phyloP scores from a whole-genome alignment of 2,113 vertebrate genomes.

The Argyrosomus japonicus region DNA sequence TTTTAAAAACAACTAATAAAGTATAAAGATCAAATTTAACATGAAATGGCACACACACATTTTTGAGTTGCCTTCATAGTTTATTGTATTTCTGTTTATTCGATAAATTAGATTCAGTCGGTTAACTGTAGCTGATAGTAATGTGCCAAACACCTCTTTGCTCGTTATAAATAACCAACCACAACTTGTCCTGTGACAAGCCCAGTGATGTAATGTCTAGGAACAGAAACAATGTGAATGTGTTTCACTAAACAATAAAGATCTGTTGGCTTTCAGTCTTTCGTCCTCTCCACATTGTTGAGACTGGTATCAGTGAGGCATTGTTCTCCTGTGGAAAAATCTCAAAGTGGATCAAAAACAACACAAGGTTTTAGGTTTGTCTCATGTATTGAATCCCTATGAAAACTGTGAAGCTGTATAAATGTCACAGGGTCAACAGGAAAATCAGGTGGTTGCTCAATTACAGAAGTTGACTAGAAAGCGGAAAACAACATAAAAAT shows the following conservation, averaged over 20 bases:
- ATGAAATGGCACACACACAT: neutral
- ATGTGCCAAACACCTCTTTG: conserved; percentile 6
- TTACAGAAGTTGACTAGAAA: neutral
- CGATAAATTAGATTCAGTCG: neutral
- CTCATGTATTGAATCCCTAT: neutral
- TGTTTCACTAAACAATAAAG: conserved; percentile 36
- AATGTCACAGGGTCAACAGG: neutral
- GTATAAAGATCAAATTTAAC: neutral
- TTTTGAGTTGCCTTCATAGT: neutral
- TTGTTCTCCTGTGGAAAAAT: conserved; percentile 2
- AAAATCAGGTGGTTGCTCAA: neutral
- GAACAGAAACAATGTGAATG: conserved; percentile 32
- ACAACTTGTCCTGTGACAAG: conserved; percentile 10
- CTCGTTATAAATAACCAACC: conserved; percentile 13
- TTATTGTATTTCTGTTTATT: neutral
- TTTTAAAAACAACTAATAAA: neutral
- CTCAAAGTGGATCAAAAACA: neutral
- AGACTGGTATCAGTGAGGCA: neutral
- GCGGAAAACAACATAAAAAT: neutral
- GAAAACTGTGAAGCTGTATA: neutral
- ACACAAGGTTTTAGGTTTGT: neutral
- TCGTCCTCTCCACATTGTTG: conserved; percentile 27
- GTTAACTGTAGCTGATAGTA: neutral
- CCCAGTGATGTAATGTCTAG: conserved; percentile 45
- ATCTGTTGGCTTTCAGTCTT: conserved; percentile 5